Base-by-base conservation (phyloP, 1,140 invertebrate genomes). In the Aleiodes sp. region DNA sequence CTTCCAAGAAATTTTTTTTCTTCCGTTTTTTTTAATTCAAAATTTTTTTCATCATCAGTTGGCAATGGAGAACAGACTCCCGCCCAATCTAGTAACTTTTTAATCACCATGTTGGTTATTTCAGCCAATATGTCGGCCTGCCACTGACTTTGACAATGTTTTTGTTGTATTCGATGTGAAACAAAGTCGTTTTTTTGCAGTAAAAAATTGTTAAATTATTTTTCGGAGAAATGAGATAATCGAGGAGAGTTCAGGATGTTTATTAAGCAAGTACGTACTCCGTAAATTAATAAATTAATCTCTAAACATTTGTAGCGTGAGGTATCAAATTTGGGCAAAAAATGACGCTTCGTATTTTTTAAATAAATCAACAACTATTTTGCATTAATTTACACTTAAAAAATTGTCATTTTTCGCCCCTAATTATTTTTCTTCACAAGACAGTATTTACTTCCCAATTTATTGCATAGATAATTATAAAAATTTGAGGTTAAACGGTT, bases 211-310 rank as follows among this genome's bases (percentile, higher is more conserved):
- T 62, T 9, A 10, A 39, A 29, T 64, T 63, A 57, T 6, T 12
- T 52, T 52, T 24, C 26, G 10, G 21, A 52, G 16, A 24, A 64
- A n/a, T 64, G 26, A 28, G 14, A 46, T 41, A 28, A 10, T 26
- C 43, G 28, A 56, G 31, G 9, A 37, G 73, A 39, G 71, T 63
- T 66, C 72, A 78, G 9, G 56, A 82, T 82, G 80, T 82, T 77
- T 21, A 82, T 82, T 24, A 82, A 82, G 70, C 80, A 82, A 76
- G 80, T 81, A 75, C 57, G 2, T 64, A 9, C 4, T 12, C 0
- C 10, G 9, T n/a, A 43, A 19, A 14, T 0, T 19, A 14, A 63
- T 16, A n/a, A 28, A 10, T 61, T 70, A 0, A 12, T 37, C 39
- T 28, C 24, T 21, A 9, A 37, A 57, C n/a, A 1, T 12, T 43